Conservation (phyloP, 2,888 invertebrate species). For the Cheilosia pagana region DNA sequence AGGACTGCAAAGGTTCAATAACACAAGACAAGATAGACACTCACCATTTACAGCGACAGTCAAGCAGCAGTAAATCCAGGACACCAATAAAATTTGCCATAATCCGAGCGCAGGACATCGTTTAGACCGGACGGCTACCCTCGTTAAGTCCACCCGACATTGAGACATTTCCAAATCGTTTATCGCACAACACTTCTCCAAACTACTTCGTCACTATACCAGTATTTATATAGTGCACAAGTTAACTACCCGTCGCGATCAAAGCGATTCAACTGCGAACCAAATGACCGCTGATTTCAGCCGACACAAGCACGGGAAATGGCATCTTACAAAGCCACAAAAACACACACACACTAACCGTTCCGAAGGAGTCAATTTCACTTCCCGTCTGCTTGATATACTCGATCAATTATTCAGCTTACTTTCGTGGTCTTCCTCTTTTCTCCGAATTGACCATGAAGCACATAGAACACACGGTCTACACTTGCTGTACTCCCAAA, state of each 20-base stretch:
- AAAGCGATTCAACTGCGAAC: constrained; percentile 59
- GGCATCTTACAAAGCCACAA: constrained; percentile 52
- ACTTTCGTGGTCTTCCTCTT: constrained; percentile 31
- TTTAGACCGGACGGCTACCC: constrained; percentile 52
- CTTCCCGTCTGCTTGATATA: constrained; percentile 28
- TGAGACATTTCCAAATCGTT: constrained; percentile 72
- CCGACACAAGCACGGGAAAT: constrained; percentile 42
- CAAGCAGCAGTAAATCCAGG: constrained; percentile 65
- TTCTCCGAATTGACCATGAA: constrained; percentile 67
- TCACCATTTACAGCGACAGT: constrained; percentile 68
- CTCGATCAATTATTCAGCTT: constrained; percentile 68
- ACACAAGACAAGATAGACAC: constrained; percentile 17
- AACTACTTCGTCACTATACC: constrained; percentile 6
- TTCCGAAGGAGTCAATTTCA: constrained; percentile 35
- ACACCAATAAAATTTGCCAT: constrained; percentile 64
- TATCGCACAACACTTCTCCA: constrained; percentile 66
- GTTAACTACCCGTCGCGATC: constrained; percentile 12
- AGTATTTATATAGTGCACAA: background rate
- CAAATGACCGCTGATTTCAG: constrained; percentile 67
- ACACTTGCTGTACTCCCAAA: constrained; percentile 29
- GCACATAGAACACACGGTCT: constrained; percentile 27
- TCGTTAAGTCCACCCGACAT: constrained; percentile 65
- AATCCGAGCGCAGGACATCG: constrained; percentile 63
- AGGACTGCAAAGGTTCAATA: background rate
- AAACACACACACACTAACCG: background rate